A percentile compares a stretch with the other conserved stretches of the same genome.
These are phyloP conservation scores for Cordilura impudica DNA, from an alignment of 2,888 invertebrate species.

Conservation along the genomic window DNA sequence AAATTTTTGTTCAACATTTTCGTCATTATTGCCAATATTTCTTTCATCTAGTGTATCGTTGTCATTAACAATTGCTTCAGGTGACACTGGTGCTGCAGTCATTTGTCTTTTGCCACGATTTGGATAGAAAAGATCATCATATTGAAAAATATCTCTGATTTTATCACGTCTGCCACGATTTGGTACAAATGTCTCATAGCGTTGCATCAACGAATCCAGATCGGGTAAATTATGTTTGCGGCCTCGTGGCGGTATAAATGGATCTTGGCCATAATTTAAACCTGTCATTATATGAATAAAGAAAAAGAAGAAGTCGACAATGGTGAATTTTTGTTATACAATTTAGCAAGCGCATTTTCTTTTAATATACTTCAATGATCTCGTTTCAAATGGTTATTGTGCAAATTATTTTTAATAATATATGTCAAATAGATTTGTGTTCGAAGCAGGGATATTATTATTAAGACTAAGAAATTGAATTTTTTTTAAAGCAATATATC, in stretches of 20 bases:
- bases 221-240: constrained; percentile 73
- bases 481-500: background rate
- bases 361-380: background rate
- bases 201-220: constrained; percentile 70
- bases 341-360: background rate
- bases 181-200: constrained; percentile 75
- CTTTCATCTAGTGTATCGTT: constrained; percentile 21
- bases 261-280: constrained; percentile 66
- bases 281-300: constrained; percentile 34
- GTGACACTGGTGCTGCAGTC: constrained; percentile 12
- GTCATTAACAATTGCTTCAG: constrained; percentile 7
- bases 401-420: constrained; percentile 39
- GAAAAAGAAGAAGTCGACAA: constrained; percentile 21
- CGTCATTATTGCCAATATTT: constrained; percentile 12
- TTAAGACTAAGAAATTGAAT: too few relatives aligned
- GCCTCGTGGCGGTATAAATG: constrained; percentile 77
- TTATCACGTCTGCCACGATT: constrained; percentile 77
- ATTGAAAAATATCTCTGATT: constrained; percentile 76
- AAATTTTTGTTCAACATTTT: constrained; percentile 17
- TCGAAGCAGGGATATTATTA: too few relatives aligned
- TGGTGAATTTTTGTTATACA: background rate
- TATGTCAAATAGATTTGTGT: too few relatives aligned
- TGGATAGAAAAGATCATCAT: constrained; percentile 77
- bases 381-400: constrained; percentile 4
- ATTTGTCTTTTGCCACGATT: constrained; percentile 75